These are phyloP conservation scores for Lutra lutra DNA, from an alignment of 2,797 vertebrate species.

Conservation along the genomic window DNA sequence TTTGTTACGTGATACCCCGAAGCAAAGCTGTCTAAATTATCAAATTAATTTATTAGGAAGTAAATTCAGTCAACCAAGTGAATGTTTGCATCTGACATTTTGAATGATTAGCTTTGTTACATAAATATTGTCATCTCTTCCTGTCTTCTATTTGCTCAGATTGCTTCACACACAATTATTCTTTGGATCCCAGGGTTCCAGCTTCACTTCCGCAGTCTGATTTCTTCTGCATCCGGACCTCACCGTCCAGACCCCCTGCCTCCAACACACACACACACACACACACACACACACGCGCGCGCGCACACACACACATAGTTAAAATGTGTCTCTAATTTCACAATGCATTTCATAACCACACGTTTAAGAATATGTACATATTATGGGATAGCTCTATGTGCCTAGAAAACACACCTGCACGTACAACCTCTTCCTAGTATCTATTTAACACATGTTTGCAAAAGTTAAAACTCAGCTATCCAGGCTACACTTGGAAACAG, in stretches of 20 bases:
- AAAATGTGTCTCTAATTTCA: background rate
- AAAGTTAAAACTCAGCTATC: background rate
- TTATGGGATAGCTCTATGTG: background rate
- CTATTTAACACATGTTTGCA: background rate
- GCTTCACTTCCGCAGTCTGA: background rate
- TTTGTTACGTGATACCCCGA: background rate
- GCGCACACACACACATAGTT: background rate
- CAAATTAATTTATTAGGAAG: constrained; percentile 10
- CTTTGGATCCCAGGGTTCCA: background rate
- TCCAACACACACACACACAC: background rate
- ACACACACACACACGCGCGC: background rate
- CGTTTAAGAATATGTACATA: background rate
- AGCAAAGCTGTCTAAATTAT: background rate
- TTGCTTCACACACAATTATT: background rate
- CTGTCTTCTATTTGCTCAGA: background rate
- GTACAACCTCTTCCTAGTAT: background rate
- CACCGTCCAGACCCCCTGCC: background rate
- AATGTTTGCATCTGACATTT: background rate
- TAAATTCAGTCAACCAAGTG: background rate
- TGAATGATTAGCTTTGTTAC: background rate
- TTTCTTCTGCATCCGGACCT: background rate
- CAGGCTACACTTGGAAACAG: background rate
- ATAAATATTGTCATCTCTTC: background rate
- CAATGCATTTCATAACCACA: background rate
- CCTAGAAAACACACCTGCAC: background rate